These are phyloP conservation scores for Scolanthus callimorphus DNA, from an alignment of 92 coral and sea anemone species.

Conservation along the genomic window DNA sequence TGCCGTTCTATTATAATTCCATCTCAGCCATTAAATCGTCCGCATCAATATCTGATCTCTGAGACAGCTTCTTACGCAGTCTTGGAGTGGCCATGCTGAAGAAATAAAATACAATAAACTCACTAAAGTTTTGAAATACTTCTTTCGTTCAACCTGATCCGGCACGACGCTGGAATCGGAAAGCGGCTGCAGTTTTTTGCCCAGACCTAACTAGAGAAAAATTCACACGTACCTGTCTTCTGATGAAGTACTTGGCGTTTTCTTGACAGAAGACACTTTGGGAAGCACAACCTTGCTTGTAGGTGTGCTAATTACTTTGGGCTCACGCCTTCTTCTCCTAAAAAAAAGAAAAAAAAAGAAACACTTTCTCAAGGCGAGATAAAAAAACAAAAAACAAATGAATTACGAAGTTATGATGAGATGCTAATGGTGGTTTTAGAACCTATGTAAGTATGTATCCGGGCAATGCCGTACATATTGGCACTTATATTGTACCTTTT, in stretches of 20 bases:
- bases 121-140: too few relatives aligned
- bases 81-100: too few relatives aligned
- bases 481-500: slow-evolving; percentile 20
- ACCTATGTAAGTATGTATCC: neutral
- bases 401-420: too few relatives aligned
- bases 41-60: slow-evolving; percentile 55
- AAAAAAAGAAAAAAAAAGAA: neutral
- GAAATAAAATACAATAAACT: neutral
- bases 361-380: neutral
- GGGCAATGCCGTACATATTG: neutral
- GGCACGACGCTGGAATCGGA: too few relatives aligned
- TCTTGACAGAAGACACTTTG: slow-evolving; percentile 57
- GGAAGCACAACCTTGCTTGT: slow-evolving; percentile 63
- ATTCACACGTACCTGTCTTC: slow-evolving; percentile 68
- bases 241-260: slow-evolving; percentile 71
- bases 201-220: too few relatives aligned
- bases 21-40: slow-evolving; percentile 89
- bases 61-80: slow-evolving; percentile 36
- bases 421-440: too few relatives aligned
- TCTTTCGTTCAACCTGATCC: too few relatives aligned
- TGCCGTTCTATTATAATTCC: slow-evolving; percentile 38
- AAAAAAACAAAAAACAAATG: neutral
- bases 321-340: slow-evolving; percentile 54
- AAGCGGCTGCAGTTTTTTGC: too few relatives aligned
- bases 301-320: slow-evolving; percentile 45